These are phyloP conservation scores for Holocentrus rufus DNA, from an alignment of 2,797 vertebrate species.

Conservation along the genomic window DNA sequence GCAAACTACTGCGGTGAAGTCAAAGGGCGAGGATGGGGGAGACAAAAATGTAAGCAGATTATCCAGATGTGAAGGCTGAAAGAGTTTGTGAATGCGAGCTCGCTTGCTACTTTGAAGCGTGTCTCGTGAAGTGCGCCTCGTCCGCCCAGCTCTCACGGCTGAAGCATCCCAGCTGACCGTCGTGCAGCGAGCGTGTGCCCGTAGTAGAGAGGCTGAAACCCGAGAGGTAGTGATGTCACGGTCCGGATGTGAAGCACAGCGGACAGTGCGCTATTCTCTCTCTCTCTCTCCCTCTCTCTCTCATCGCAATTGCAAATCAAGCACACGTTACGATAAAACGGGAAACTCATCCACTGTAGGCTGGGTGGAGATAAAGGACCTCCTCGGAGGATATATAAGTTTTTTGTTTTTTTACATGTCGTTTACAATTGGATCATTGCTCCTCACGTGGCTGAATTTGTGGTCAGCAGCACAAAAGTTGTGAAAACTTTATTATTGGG, in stretches of 20 bases:
- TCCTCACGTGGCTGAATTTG: neutral
- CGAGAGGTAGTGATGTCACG: conserved; percentile 87
- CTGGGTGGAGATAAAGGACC: too few species aligned
- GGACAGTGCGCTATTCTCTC: conserved; percentile 46
- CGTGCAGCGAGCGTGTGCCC: conserved; percentile 64
- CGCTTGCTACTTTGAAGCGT: conserved; percentile 66
- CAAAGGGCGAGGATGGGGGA: neutral
- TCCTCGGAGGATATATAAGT: too few species aligned
- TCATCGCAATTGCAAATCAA: conserved; percentile 32
- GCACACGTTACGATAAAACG: conserved; percentile 8
- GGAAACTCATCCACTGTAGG: neutral
- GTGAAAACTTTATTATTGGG: neutral
- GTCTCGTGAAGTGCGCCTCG: conserved; percentile 61
- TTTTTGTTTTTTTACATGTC: neutral
- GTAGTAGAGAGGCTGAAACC: conserved; percentile 73
- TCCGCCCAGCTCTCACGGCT: conserved; percentile 56
- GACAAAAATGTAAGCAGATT: conserved; percentile 13
- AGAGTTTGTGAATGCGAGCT: conserved; percentile 34
- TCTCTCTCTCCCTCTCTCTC: conserved; percentile 32
- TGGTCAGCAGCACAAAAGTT: neutral
- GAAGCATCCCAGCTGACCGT: conserved; percentile 71
- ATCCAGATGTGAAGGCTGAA: conserved; percentile 57
- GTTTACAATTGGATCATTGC: neutral
- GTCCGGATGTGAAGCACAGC: conserved; percentile 73
- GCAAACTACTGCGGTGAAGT: conserved; percentile 22